Base-by-base conservation (phyloP, 2,797 vertebrate species). In the Lacerta viridis region DNA sequence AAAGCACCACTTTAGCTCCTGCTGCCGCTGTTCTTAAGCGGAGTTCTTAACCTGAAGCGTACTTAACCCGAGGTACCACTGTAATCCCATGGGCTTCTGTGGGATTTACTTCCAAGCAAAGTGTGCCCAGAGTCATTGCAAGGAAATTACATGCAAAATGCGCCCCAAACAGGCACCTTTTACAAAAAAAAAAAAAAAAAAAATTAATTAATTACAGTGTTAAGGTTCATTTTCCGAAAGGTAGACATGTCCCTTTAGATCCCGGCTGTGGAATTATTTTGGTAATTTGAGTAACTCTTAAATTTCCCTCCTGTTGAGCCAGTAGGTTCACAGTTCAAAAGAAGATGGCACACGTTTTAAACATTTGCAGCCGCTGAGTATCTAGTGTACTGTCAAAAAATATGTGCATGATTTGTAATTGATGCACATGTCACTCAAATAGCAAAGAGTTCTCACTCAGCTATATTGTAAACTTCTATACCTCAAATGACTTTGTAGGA, bases 381-480 rank as follows among this genome's bases (percentile, higher is more conserved):
- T 87, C 71, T 41, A 89, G 33, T 81, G n/a, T 79, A 83, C 55
- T 69, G 43, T 39, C 55, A 15, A 85, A 46, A 55, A 66, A 77
- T 25, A 68, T 4, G 29, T 55, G 29, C 8, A 13, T 59, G 27
- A 64, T 84, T 74, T 9, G 41, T 11, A 41, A 3, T 43, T 76
- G 55, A 69, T 55, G 11, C 15, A 25, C 29, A 46, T 78, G 8
- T 11, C 41, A 64, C 50, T 39, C 11, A 61, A 92, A 93, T 93
- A 90, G 92, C 86, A 89, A 84, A 84, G 64, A 87, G 92, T 95
- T 90, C 90, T 77, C 90, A 91, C 43, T 80, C 82, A 74, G 87
- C 88, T 90, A 50, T 86, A 11, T 41, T 90, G 93, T 93, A 72
- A 86, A 33, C 88, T 90, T 89, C 43, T 83, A 13, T 50, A 55